Evolutionary conservation across 64 coral and sea anemone species (phyloP), one percentile per base, ranked within the genome.

Genomic region (Pocillopora verrucosa): DNA sequence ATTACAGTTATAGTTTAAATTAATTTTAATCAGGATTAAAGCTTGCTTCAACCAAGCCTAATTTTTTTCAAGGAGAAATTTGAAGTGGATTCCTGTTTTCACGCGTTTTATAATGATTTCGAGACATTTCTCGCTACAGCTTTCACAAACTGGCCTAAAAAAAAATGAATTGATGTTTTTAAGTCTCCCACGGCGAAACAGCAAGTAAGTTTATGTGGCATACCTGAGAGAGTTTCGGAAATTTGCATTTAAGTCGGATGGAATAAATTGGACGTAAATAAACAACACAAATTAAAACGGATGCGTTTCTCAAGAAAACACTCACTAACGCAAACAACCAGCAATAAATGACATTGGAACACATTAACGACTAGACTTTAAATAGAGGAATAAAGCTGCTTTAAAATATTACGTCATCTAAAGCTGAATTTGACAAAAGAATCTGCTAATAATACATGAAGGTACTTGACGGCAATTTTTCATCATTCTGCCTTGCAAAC

Each of bases 201-300:
- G 59, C 20, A 59, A 79, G 57, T 59, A 79, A 60, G 25, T 24
- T 79, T 51, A 14, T 5, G 20, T 79, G 67, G 19, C 22, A 9
- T n/a, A 24, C 17, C 9, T 20, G 67, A 16, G 24, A n/a, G 13
- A 59, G 26, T 5, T 20, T 22, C 14, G 15, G 11, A 72, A 72
- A 72, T 85, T 70, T 70, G 64, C 82, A 85, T 72, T 36, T 24
- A 1, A n/a, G 19, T 57, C 70, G 82, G 30, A n/a, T 68, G 24
- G 12, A 38, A n/a, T 72, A 12, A 6, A 45, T 64, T 16, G 79
- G 6, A 34, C 25, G 22, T n/a, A 72, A 22, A 14, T 56, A 85
- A 85, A 70, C 13, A 9, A 72, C 57, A 25, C 11, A 9, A 7
- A 69, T 11, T 13, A 24, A 84, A 84, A 69, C 80, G 36, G 81